Conservation (phyloP, 1,140 invertebrate species). For the Drosophila biarmipes region DNA sequence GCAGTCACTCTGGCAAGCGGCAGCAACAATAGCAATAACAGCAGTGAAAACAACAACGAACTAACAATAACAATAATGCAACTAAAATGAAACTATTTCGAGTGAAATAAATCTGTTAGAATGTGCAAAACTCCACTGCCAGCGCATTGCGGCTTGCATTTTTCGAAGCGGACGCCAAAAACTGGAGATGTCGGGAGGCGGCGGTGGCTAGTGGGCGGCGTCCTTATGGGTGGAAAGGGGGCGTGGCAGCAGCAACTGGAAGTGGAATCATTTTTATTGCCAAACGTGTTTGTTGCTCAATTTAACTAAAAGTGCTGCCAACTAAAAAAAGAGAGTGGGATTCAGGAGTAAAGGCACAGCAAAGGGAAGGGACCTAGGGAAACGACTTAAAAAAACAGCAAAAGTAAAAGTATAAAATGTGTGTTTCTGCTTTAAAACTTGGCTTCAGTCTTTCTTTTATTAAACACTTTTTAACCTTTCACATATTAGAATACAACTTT, state of each 20-base stretch:
- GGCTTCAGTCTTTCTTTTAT: not conserved
- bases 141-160: constrained; percentile 77
- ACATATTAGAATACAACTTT: no score
- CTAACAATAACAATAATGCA: constrained; percentile 82
- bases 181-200: constrained; percentile 6
- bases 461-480: no score
- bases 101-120: constrained; percentile 83
- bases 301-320: constrained; percentile 81
- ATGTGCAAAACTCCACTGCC: constrained; percentile 76
- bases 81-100: constrained; percentile 82
- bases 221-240: constrained; percentile 2
- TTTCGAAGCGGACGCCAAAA: constrained; percentile 29
- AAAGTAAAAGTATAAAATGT: no score
- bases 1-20: constrained; percentile 66
- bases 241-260: constrained; percentile 27
- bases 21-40: constrained; percentile 43
- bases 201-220: not conserved
- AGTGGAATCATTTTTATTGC: constrained; percentile 78
- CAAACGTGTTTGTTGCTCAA: constrained; percentile 82
- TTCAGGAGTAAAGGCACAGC: not conserved
- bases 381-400: constrained; percentile 1
- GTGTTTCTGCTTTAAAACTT: no score
- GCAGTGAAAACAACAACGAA: constrained; percentile 39
- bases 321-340: constrained; percentile 3
- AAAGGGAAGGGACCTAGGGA: not conserved